Evolutionary conservation across 1,140 invertebrate species (phyloP).

Genomic region (Drosophila kohkoa): DNA sequence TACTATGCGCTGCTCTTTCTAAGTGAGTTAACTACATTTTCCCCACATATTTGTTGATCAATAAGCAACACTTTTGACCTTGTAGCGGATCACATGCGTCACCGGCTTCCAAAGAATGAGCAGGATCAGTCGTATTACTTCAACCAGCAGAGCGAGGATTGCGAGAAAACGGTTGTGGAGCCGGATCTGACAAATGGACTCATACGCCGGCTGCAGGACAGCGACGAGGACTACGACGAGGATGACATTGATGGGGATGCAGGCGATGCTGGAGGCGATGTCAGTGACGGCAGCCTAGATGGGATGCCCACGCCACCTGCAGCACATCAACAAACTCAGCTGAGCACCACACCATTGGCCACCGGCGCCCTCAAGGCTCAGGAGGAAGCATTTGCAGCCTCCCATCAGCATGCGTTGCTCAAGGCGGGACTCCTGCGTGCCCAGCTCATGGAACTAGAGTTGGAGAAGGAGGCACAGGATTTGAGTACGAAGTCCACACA

Average conservation of each 20-base stretch:
- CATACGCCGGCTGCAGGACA: slow-evolving; percentile 78
- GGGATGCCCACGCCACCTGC: slow-evolving; percentile 74
- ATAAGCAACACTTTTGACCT: neutral
- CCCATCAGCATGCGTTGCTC: slow-evolving; percentile 64
- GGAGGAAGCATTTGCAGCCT: slow-evolving; percentile 58
- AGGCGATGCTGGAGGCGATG: slow-evolving; percentile 54
- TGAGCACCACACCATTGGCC: slow-evolving; percentile 68
- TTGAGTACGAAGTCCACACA: slow-evolving; percentile 70
- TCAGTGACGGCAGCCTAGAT: slow-evolving; percentile 61
- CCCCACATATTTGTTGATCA: too few species aligned
- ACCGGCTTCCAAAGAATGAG: slow-evolving; percentile 78
- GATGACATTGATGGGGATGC: slow-evolving; percentile 69
- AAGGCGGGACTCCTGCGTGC: slow-evolving; percentile 67
- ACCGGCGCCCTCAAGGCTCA: slow-evolving; percentile 65
- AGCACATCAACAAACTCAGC: slow-evolving; percentile 73
- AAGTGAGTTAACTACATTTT: slow-evolving; percentile 59
- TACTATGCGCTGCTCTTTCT: slow-evolving; percentile 82
- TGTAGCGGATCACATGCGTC: slow-evolving; percentile 83
- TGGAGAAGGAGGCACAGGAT: slow-evolving; percentile 78
- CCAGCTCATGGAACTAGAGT: slow-evolving; percentile 61
- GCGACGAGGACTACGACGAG: slow-evolving; percentile 81
- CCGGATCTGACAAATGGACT: slow-evolving; percentile 80
- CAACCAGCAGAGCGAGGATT: slow-evolving; percentile 79
- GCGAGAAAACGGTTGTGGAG: slow-evolving; percentile 81
- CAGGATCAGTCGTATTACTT: slow-evolving; percentile 81